Base-by-base conservation (phyloP, 1,140 invertebrate genomes). In the Drosophila biarmipes region DNA sequence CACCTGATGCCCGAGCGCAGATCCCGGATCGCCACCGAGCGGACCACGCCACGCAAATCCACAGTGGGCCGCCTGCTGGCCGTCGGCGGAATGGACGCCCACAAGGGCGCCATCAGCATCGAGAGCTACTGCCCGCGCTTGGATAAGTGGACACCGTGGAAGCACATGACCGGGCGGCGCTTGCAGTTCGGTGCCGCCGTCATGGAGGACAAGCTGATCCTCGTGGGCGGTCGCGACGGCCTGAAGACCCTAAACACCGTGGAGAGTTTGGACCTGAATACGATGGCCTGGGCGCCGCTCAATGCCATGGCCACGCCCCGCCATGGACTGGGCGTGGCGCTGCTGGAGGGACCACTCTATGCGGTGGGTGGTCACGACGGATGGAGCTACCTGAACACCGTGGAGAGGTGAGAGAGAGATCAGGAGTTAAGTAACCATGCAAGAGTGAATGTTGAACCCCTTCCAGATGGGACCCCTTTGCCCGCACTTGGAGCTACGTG, bases 331-430 rank as follows among this genome's bases (percentile, higher is more conserved):
- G 97, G 97, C 35, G 97, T 99, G 24, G 97, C 96, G 4, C 96
- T 98, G 10, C 93, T 99, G 37, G 96, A 95, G 48, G 96, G 97
- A 0, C 97, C 97, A 1, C 94, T 99, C 45, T 99, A 99, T 93
- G 98, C 97, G 6, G 97, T 99, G 8, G 98, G 98, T 27, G 98
- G 98, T 14, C 97, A 99, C 91, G 98, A 99, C 93, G 96, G 97
- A 34, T 98, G 97, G 97, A 97, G 97, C 80, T 99, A 98, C 92
- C 93, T 98, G 11, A 97, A 97, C 91, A 97, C 97, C 5, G 97
- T 98, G 0, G 98, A 99, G 93, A 92, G 96, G 94, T 94, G 79
- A 68, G 45, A 19, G 7, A n/a, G 6, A 2, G 29, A 8, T 31
- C 29, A 31, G 7, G 1, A 31, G 1, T 2, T 0, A 8, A 31